phyloP scores from a whole-genome alignment of 2,797 vertebrate genomes.

The Rousettus madagascariensis region DNA sequence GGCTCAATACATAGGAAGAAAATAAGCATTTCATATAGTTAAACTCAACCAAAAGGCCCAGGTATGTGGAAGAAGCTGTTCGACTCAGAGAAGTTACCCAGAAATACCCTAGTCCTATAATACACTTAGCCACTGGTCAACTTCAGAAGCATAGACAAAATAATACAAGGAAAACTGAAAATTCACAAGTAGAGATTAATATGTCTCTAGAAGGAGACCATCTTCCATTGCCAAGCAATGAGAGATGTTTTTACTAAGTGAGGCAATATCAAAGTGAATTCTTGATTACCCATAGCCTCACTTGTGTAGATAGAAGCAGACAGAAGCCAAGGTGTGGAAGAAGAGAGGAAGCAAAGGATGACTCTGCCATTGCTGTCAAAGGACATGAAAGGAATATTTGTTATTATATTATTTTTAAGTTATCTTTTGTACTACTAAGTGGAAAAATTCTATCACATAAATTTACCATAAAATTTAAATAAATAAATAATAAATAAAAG shows the following conservation, averaged over 20 bases:
- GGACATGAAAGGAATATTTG: background rate
- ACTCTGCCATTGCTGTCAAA: background rate
- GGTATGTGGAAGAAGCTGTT: background rate
- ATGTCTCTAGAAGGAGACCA: background rate
- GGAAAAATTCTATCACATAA: background rate
- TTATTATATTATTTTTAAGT: background rate
- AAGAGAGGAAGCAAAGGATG: background rate
- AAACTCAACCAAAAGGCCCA: background rate
- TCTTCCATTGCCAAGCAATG: background rate
- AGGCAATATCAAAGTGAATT: background rate
- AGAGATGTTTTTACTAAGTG: background rate
- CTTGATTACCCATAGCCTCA: background rate
- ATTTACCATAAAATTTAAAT: background rate
- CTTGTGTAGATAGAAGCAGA: background rate
- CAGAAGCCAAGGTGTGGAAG: background rate
- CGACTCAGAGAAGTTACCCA: background rate
- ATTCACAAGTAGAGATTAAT: background rate
- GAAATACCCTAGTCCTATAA: too few species aligned
- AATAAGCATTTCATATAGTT: fast-evolving
- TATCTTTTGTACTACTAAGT: background rate
- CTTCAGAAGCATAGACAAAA: background rate
- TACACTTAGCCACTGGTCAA: background rate
- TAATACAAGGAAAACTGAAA: background rate
- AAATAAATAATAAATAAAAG: background rate
- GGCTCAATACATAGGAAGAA: background rate